These are phyloP conservation scores for Nebria ingens DNA, from an alignment of 1,140 invertebrate genomes.

Conservation along the genomic window DNA sequence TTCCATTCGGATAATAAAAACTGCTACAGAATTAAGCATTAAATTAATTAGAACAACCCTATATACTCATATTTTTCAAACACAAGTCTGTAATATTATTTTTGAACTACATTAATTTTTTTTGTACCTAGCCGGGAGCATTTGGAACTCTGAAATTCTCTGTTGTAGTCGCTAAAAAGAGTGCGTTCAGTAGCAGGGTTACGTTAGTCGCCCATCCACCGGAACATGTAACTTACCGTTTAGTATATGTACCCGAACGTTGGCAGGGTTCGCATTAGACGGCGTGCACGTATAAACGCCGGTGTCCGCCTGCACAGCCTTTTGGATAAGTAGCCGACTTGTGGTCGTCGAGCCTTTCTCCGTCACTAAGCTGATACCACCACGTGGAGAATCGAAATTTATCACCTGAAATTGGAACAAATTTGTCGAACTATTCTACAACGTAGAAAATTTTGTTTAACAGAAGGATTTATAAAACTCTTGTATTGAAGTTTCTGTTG, in stretches of 20 bases:
- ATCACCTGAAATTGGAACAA: constrained; percentile 50
- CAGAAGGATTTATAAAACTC: not conserved
- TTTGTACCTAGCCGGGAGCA: too few relatives aligned
- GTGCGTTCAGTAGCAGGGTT: too few relatives aligned
- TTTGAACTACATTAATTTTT: too few relatives aligned
- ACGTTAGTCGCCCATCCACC: not conserved
- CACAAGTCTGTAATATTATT: too few relatives aligned
- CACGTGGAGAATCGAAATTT: constrained; percentile 69
- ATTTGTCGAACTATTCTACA: not conserved
- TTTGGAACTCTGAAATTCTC: too few relatives aligned
- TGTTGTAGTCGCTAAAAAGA: too few relatives aligned
- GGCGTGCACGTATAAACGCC: constrained; percentile 68
- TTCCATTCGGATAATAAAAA: too few relatives aligned
- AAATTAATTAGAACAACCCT: too few relatives aligned
- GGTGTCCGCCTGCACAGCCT: constrained; percentile 60
- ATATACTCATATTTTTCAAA: too few relatives aligned
- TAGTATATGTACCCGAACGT: constrained; percentile 68
- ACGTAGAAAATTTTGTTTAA: constrained; percentile 1
- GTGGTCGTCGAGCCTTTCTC: constrained; percentile 69
- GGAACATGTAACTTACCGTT: constrained; percentile 73
- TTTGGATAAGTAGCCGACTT: constrained; percentile 67
- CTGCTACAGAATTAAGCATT: too few relatives aligned
- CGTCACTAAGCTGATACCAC: constrained; percentile 60
- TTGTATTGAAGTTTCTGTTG: not conserved
- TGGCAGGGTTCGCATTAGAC: constrained; percentile 64